These are phyloP conservation scores for Phortica okadai DNA, from an alignment of 2,888 invertebrate genomes.

Conservation along the genomic window DNA sequence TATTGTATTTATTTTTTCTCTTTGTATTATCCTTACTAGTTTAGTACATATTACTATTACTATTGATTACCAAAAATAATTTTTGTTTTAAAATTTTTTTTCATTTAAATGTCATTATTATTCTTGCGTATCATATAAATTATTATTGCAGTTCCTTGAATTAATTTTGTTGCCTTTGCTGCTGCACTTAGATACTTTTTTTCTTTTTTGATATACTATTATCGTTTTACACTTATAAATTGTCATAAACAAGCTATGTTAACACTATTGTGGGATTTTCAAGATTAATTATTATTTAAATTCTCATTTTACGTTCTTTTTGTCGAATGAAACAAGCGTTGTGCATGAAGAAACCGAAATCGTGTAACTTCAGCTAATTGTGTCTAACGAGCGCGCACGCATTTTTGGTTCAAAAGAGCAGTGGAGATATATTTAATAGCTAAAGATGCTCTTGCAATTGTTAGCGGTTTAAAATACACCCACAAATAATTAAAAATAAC, in stretches of 20 bases:
- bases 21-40: slow-evolving; percentile 60
- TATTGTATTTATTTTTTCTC: slow-evolving; percentile 48
- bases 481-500: slow-evolving; percentile 62
- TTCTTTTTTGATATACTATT: slow-evolving; percentile 58
- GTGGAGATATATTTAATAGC: not conserved
- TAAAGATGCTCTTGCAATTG: not conserved
- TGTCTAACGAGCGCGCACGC: no score
- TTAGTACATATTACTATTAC: slow-evolving; percentile 41
- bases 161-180: slow-evolving; percentile 38
- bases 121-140: slow-evolving; percentile 31
- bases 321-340: slow-evolving; percentile 11
- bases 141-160: slow-evolving; percentile 32
- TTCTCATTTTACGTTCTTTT: slow-evolving; percentile 29
- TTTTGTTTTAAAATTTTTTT: slow-evolving; percentile 65
- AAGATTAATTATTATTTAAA: slow-evolving; percentile 6
- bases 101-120: slow-evolving; percentile 60
- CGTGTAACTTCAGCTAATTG: slow-evolving; percentile 6
- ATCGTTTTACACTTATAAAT: slow-evolving; percentile 22
- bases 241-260: slow-evolving; percentile 37
- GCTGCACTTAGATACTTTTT: slow-evolving; percentile 42
- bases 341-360: slow-evolving; percentile 23
- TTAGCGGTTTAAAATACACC: slow-evolving; percentile 46
- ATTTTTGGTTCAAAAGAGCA: no score
- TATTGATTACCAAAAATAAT: slow-evolving; percentile 73
- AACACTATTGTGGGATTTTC: slow-evolving; percentile 26